Conservation (phyloP, 2,888 invertebrate genomes). For the Tyria jacobaeae region DNA sequence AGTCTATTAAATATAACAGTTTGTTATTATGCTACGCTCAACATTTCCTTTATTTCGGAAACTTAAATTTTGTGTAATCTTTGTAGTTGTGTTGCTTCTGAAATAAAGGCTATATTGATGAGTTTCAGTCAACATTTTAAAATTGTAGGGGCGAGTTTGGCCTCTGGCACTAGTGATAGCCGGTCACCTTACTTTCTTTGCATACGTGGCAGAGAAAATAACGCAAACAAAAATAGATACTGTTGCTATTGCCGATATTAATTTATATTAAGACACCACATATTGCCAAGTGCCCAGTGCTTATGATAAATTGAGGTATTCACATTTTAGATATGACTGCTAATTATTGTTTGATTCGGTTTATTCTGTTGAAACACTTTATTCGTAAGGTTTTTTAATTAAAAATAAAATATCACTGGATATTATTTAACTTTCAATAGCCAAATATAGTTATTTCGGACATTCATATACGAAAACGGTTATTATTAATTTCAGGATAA, state of each 20-base stretch:
- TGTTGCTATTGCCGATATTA: slow-evolving; percentile 18
- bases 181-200: slow-evolving; percentile 33
- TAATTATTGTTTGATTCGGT: no score
- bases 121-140: slow-evolving; percentile 40
- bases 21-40: slow-evolving; percentile 27
- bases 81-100: slow-evolving; percentile 24
- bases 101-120: slow-evolving; percentile 38
- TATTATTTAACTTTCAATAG: background rate
- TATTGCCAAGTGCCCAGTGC: slow-evolving; percentile 9
- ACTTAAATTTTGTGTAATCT: slow-evolving; percentile 23
- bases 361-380: no score
- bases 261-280: slow-evolving; percentile 15
- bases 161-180: slow-evolving; percentile 24
- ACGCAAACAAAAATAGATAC: slow-evolving; percentile 25
- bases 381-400: background rate
- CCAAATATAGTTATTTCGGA: background rate
- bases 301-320: slow-evolving; percentile 16
- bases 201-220: slow-evolving; percentile 16
- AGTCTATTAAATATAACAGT: slow-evolving; percentile 40
- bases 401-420: slow-evolving; percentile 15
- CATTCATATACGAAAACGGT: background rate
- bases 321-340: slow-evolving; percentile 36
- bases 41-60: slow-evolving; percentile 40
- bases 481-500: slow-evolving; percentile 5
- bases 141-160: slow-evolving; percentile 21